These are phyloP conservation scores for Drosophila quinaria DNA, from an alignment of 2,888 invertebrate species.

Conservation along the genomic window DNA sequence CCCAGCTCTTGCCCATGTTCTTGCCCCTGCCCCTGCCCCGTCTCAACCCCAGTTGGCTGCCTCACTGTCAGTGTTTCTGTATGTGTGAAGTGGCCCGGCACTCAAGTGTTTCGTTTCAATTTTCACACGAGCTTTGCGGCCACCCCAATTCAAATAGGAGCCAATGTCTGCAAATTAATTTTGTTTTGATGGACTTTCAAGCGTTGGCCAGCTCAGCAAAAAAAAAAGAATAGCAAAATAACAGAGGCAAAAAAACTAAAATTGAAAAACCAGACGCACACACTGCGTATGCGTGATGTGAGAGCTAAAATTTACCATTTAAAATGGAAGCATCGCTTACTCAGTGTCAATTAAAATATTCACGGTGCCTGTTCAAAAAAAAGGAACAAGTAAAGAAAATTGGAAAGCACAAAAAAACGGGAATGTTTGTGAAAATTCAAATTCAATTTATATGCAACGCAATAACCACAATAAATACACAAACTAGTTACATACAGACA, in stretches of 20 bases:
- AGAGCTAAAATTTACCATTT: constrained; percentile 45
- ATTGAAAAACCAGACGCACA: constrained; percentile 24
- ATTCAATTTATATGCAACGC: constrained; percentile 78
- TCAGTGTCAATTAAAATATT: constrained; percentile 70
- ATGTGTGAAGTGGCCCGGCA: constrained; percentile 65
- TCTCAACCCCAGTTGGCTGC: constrained; percentile 30
- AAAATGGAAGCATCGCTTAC: constrained; percentile 34
- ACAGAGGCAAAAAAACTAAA: constrained; percentile 27
- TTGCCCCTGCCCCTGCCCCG: not conserved
- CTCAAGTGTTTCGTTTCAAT: constrained; percentile 81
- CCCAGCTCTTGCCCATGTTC: constrained; percentile 1
- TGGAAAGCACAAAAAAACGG: constrained; percentile 44
- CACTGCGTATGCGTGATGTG: constrained; percentile 56
- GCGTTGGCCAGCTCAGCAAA: constrained; percentile 39
- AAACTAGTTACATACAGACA: constrained; percentile 13
- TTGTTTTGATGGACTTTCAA: constrained; percentile 79
- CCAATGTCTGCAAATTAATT: constrained; percentile 76
- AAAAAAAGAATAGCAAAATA: not conserved
- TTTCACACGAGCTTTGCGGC: constrained; percentile 68
- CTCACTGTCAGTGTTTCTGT: constrained; percentile 48
- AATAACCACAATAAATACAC: constrained; percentile 47
- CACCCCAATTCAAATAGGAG: constrained; percentile 68
- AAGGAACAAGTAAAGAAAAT: constrained; percentile 27
- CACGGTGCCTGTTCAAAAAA: constrained; percentile 21
- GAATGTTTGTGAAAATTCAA: constrained; percentile 65